Base-by-base conservation (phyloP, 2,113 vertebrate species). In the Oreotrochilus melanogaster region DNA sequence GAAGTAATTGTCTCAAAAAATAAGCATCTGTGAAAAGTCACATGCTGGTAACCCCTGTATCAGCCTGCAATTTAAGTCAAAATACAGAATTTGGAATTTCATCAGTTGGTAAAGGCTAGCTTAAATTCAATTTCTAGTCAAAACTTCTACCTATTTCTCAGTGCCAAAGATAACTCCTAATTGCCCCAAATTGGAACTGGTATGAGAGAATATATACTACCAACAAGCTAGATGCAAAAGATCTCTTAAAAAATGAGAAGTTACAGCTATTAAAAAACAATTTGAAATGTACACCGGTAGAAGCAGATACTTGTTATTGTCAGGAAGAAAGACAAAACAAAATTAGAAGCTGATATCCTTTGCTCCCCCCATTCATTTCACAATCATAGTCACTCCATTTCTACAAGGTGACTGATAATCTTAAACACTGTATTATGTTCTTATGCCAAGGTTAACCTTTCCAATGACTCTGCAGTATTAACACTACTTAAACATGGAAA, bases 381-480 rank as follows among this genome's bases (percentile, higher is more conserved):
- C 54, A 60, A 27, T 14, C 1, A 0, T 19, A 65, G 24, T 60
- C 42, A 54, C 23, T 72, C 48, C 3, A 18, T 64, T 95, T 71
- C 61, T 81, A 69, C 78, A 85, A 92, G 70, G 51, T 67, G 70
- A 85, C 61, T 51, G 39, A 89, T 45, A 91, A 91, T 4, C 18
- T 70, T 60, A 53, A 67, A 60, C 15, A 51, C 33, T 22, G 64
- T 24, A 28, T 18, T 39, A 4, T 2, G 56, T 4, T 19, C 31
- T 78, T 61, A 71, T 23, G 35, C 9, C 37, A 43, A 0, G 0
- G 19, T 9, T 0, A 60, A 27, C 27, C 45, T 45, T 85, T 61
- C 48, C 64, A 70, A 70, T 12, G 81, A 27, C 16, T 56, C 1
- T 7, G 10, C 30, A 69, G 10, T 45, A 66, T 16, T 51, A 57